phyloP scores from a whole-genome alignment of 2,888 invertebrate species.

The Acholoe squamosa region DNA sequence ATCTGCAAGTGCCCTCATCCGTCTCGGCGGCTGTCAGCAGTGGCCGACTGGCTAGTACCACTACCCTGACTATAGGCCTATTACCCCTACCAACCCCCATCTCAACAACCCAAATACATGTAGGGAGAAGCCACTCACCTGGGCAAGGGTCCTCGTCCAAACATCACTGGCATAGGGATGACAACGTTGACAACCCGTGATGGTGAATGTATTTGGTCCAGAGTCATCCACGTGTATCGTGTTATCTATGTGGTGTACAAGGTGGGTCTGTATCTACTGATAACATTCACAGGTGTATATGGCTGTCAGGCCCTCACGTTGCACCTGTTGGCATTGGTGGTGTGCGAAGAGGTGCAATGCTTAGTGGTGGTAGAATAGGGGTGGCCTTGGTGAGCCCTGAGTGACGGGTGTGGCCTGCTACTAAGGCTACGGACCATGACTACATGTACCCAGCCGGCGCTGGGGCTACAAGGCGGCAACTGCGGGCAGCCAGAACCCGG shows the following conservation, averaged over 20 bases:
- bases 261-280: neutral
- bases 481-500: neutral
- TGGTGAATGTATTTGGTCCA: no score
- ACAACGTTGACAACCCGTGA: no score
- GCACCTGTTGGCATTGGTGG: neutral
- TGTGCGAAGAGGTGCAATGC: neutral
- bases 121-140: no score
- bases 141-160: no score
- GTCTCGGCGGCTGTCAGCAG: no score
- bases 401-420: neutral
- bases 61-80: no score
- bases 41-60: no score
- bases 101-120: neutral
- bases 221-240: no score
- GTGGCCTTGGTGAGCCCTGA: neutral
- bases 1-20: no score
- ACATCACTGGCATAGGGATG: no score
- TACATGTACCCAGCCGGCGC: neutral
- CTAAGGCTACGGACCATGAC: neutral
- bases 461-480: neutral
- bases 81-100: neutral
- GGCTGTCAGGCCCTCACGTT: neutral
- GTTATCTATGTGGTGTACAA: no score
- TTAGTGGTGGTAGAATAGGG: no score
- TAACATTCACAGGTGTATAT: neutral